Evolutionary conservation across 2,888 invertebrate genomes (phyloP).

Genomic region (Poecilobothrus nobilitatus): DNA sequence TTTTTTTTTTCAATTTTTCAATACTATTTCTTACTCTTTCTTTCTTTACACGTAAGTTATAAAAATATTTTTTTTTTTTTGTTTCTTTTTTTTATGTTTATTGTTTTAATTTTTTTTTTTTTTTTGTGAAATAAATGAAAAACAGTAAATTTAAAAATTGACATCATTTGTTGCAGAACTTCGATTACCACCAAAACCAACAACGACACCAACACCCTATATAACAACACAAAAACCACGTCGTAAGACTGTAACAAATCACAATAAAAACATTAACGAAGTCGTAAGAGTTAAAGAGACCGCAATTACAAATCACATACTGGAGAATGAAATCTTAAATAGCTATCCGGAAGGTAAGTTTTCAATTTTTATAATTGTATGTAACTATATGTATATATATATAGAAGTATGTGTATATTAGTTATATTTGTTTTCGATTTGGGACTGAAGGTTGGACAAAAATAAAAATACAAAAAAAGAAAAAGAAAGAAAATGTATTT

Average conservation of each 20-base stretch:
- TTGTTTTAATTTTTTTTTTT: too few relatives aligned
- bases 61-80: too few relatives aligned
- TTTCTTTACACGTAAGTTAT: too few relatives aligned
- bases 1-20: background rate
- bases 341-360: slow-evolving; percentile 29
- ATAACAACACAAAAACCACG: slow-evolving; percentile 39
- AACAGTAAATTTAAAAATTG: slow-evolving; percentile 26
- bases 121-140: background rate
- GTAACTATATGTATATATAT: too few relatives aligned
- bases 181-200: slow-evolving; percentile 41
- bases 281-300: slow-evolving; percentile 42
- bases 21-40: too few relatives aligned
- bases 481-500: too few relatives aligned
- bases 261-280: slow-evolving; percentile 42
- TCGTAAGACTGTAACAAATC: slow-evolving; percentile 34
- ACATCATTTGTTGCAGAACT: slow-evolving; percentile 40
- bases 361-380: background rate
- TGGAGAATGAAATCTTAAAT: slow-evolving; percentile 36
- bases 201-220: slow-evolving; percentile 39
- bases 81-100: too few relatives aligned
- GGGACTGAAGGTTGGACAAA: too few relatives aligned
- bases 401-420: too few relatives aligned
- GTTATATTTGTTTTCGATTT: too few relatives aligned
- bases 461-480: too few relatives aligned
- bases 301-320: slow-evolving; percentile 40